Conservation (phyloP, 2,113 vertebrate genomes). For the Thalassoma bifasciatum region DNA sequence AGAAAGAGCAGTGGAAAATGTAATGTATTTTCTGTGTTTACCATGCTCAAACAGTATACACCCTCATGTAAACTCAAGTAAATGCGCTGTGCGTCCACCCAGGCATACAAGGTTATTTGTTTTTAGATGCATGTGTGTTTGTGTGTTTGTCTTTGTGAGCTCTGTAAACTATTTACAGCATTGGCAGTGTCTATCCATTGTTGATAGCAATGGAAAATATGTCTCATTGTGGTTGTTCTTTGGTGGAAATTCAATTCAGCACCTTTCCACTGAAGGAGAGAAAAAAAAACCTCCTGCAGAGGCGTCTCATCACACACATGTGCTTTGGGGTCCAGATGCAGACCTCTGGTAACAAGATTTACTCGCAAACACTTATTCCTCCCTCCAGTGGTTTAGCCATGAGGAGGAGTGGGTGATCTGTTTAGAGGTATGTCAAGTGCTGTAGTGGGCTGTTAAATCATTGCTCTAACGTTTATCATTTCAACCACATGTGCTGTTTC, state of each 20-base stretch:
- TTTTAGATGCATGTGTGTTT: slow-evolving; percentile 33
- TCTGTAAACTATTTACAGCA: slow-evolving; percentile 75
- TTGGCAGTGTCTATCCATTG: slow-evolving; percentile 68
- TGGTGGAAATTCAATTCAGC: slow-evolving; percentile 72
- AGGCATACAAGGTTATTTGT: slow-evolving; percentile 30
- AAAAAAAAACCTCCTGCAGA: slow-evolving; percentile 17
- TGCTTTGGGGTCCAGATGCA: slow-evolving; percentile 11
- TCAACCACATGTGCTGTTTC: slow-evolving; percentile 44
- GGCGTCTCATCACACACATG: slow-evolving; percentile 41
- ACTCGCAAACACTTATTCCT: slow-evolving; percentile 16
- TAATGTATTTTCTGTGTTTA: slow-evolving; percentile 39
- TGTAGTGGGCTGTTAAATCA: slow-evolving; percentile 52
- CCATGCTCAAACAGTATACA: slow-evolving; percentile 4
- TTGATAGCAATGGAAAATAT: slow-evolving; percentile 78
- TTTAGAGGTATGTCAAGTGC: slow-evolving; percentile 39
- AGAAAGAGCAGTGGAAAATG: slow-evolving; percentile 36
- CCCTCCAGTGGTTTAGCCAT: slow-evolving; percentile 12
- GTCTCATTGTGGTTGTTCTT: slow-evolving; percentile 72
- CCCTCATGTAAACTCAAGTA: slow-evolving; percentile 25
- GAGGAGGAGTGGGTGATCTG: slow-evolving; percentile 18
- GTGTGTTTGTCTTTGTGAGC: slow-evolving; percentile 62
- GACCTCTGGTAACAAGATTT: neutral
- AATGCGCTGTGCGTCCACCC: slow-evolving; percentile 12
- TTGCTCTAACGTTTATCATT: slow-evolving; percentile 49
- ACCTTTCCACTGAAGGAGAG: slow-evolving; percentile 56